Evolutionary conservation across 2,113 vertebrate species (phyloP).

Genomic region (Lophochroa leadbeateri): DNA sequence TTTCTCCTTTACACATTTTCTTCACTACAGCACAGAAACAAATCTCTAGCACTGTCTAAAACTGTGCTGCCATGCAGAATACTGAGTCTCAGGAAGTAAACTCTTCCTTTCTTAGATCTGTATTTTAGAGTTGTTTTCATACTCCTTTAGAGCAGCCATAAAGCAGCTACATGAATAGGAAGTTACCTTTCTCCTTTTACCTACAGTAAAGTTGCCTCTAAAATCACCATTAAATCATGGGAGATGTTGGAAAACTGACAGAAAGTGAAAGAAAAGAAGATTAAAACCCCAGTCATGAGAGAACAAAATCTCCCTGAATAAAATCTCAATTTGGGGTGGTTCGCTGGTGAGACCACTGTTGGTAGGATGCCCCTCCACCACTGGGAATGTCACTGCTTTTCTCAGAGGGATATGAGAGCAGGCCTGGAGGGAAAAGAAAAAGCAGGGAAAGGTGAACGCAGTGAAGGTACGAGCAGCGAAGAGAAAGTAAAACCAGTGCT

Average conservation of each 20-base stretch:
- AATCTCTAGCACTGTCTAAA: background rate
- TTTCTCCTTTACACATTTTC: background rate
- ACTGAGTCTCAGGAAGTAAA: background rate
- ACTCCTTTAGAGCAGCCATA: background rate
- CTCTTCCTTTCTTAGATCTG: background rate
- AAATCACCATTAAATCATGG: background rate
- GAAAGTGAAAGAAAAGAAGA: background rate
- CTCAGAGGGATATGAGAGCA: background rate
- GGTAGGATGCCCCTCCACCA: background rate
- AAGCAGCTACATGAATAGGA: background rate
- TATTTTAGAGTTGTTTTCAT: background rate
- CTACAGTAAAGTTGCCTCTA: background rate
- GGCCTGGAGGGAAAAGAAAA: background rate
- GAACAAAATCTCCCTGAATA: background rate
- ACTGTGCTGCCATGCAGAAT: background rate
- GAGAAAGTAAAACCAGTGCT: background rate
- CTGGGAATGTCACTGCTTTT: background rate
- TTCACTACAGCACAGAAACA: background rate
- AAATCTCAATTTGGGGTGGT: background rate
- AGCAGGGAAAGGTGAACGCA: background rate
- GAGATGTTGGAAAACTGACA: background rate
- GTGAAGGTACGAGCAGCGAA: background rate
- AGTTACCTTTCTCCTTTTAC: background rate
- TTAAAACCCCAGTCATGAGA: background rate
- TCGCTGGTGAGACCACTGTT: background rate